Evolutionary conservation across 2,888 invertebrate species (phyloP).

Genomic region (Polyploca ridens): DNA sequence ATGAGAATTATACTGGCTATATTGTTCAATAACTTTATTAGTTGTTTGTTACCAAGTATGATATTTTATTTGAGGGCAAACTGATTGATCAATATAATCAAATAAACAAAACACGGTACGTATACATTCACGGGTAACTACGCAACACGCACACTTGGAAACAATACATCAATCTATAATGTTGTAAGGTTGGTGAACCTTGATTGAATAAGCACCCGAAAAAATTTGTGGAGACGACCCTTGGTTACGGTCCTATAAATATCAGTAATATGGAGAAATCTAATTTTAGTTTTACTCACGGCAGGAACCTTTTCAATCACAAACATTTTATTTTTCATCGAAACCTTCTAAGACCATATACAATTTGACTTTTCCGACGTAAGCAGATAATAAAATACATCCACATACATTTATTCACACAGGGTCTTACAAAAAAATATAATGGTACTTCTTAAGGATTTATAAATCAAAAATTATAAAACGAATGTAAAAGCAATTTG

Average conservation of each 20-base stretch:
- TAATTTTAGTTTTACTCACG: neutral
- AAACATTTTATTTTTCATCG: too few species aligned
- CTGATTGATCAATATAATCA: slow-evolving; percentile 5
- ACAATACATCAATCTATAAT: neutral
- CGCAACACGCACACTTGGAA: neutral
- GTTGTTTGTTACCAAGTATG: neutral
- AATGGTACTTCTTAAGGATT: too few species aligned
- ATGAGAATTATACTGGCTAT: too few species aligned
- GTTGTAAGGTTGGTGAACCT: neutral
- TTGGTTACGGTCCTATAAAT: neutral
- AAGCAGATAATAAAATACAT: too few species aligned
- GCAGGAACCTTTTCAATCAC: neutral
- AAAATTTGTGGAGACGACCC: neutral
- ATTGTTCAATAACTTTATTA: too few species aligned
- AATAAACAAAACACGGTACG: neutral
- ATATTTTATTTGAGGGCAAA: neutral
- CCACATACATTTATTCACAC: too few species aligned
- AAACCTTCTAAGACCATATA: too few species aligned
- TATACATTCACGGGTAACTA: neutral
- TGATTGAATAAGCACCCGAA: neutral
- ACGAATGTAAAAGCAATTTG: neutral
- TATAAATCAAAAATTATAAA: neutral
- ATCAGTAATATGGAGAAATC: neutral
- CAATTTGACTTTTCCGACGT: too few species aligned
- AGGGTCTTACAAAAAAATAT: too few species aligned